Base-by-base conservation (phyloP, 2,888 invertebrate genomes). In the Lacanobia oleracea region DNA sequence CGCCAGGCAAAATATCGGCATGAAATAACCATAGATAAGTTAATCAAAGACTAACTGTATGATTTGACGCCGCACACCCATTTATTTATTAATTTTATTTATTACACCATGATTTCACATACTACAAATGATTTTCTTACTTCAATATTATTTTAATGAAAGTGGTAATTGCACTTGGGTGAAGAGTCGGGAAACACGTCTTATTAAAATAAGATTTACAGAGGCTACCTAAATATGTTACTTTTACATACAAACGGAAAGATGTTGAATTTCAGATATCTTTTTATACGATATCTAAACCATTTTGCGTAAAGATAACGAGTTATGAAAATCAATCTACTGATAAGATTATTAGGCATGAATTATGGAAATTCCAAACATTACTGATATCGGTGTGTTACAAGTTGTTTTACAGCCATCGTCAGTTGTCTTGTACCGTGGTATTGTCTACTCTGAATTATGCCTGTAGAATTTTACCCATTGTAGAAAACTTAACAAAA, bases 1-100 rank as follows among this genome's bases (percentile, higher is more conserved):
- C 16, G 21, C 14, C 48, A 21, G 14, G 12, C 18, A 18, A 43
- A 72, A 72, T 57, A 71, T 64, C 51, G 27, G 14, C 45, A 56
- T 65, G 16, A 75, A 75, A 72, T 73, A 75, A 50, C 21, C 51
- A 37, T 61, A 72, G 84, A 84, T 80, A 78, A 74, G 50, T 59
- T 78, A 77, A 86, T 85, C 77, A 62, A 37, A 59, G 33, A 83
- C 70, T 79, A 68, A 67, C 10, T 48, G 50, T 67, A 27, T 43
- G 4, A 56, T 33, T 40, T 64, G 71, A 50, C 43, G 68, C 48
- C 40, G 62, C 61, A 12, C 45, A 53, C 9, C 16, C 9, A 63
- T 63, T 43, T 51, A 1, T 21, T 18, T 53, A 50, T 43, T 50
- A 10, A 27, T 9, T 51, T 18, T 21, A 21, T 43, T 33, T 37